Base-by-base conservation (phyloP, 2,113 vertebrate species). In the Hypomesus transpacificus region DNA sequence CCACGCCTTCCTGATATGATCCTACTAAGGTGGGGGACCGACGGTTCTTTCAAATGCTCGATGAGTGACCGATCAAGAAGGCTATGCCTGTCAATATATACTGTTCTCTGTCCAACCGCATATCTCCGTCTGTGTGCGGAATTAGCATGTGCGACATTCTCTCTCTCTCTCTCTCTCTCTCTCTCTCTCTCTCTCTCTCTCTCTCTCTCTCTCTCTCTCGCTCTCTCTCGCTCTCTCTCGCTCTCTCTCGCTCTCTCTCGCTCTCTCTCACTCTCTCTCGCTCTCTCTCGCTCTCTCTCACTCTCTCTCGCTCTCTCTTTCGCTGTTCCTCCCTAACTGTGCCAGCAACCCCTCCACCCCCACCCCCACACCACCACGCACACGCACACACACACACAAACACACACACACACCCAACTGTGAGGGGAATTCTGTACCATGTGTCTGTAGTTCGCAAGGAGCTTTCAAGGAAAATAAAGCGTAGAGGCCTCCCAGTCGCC, bases 361-460 rank as follows among this genome's bases (percentile, higher is more conserved):
- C 28, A 59, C 56, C 22, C 66, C 24, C 50, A 73, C 60, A 78
- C 9, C 9, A 21, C 52, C 69, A 14, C 68, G n/a, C 61, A 18
- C 54, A 26, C 50, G 26, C 50, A 31, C 56, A 46, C 50, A 59
- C 56, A 26, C 67, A 60, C 46, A 31, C 74, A 54, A 79, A 26
- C 50, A 26, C 50, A 31, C 56, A 46, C 50, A 59, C 56, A 26
- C 67, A 60, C 46, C 50, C 74, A 54, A 79, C 84, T 80, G 79
- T 60, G 79, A 86, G 86, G 86, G 85, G 84, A 87, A 89, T 91
- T 91, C 84, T 91, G 84, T 80, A 84, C 86, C 89, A 89, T 90
- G 90, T 90, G 88, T 87, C 84, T 80, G 85, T 51, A 88, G 84
- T 87, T 91, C 87, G 88, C 83, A 88, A 83, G 84, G 89, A 90